Evolutionary conservation across 2,888 invertebrate genomes (phyloP).

Genomic region (Acleris emargana): DNA sequence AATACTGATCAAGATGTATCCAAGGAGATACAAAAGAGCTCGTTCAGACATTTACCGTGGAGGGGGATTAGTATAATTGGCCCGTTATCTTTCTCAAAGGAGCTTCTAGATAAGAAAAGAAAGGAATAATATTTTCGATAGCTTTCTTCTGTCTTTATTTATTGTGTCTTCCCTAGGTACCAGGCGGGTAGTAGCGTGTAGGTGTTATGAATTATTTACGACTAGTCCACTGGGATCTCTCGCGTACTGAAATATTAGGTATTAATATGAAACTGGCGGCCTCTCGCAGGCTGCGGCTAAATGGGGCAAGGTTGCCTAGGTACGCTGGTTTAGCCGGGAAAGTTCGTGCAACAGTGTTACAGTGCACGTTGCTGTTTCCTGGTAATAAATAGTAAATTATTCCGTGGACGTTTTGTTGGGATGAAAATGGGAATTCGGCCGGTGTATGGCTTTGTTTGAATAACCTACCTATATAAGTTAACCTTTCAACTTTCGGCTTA

Average conservation of each 20-base stretch:
- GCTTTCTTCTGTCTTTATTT: conserved; percentile 22
- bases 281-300: conserved; percentile 39
- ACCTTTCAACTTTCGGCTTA: too few relatives aligned
- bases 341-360: conserved; percentile 33
- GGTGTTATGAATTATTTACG: conserved; percentile 59
- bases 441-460: too few relatives aligned
- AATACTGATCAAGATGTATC: conserved; percentile 2
- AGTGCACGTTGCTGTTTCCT: conserved; percentile 18
- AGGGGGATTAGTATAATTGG: conserved; percentile 27
- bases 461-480: too few relatives aligned
- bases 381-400: conserved; percentile 3
- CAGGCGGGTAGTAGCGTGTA: conserved; percentile 23
- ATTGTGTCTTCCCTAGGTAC: conserved; percentile 18
- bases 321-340: conserved; percentile 35
- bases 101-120: conserved; percentile 3
- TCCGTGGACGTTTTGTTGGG: not conserved
- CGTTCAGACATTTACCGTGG: conserved; percentile 8
- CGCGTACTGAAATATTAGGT: conserved; percentile 50
- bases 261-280: conserved; percentile 48
- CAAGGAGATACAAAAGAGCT: conserved; percentile 11
- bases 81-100: conserved; percentile 16
- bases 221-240: conserved; percentile 43
- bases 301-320: conserved; percentile 49
- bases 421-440: not conserved
- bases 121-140: conserved; percentile 12